Evolutionary conservation across 2,888 invertebrate species (phyloP).

Genomic region (Eurytoma californica): DNA sequence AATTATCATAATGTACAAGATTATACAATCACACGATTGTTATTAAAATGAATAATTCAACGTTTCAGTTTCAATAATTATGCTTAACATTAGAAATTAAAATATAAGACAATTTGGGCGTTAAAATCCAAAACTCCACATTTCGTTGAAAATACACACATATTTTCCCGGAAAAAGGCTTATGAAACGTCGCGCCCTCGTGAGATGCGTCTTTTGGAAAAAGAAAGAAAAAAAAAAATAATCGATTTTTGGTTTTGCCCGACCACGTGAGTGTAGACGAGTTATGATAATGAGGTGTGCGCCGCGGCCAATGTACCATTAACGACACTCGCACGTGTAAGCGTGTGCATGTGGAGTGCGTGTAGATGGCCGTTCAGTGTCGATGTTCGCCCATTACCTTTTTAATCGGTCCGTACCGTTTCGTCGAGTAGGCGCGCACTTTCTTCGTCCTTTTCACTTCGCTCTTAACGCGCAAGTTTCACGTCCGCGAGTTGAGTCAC

Average conservation of each 20-base stretch:
- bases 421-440: background rate
- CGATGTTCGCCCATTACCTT: background rate
- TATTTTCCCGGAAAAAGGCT: background rate
- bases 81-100: too few relatives aligned
- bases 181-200: too few relatives aligned
- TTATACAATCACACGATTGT: too few relatives aligned
- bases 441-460: slow-evolving; percentile 13
- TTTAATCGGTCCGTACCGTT: background rate
- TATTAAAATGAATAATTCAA: too few relatives aligned
- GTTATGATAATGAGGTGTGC: slow-evolving; percentile 32
- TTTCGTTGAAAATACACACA: too few relatives aligned
- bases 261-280: slow-evolving; percentile 5
- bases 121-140: too few relatives aligned
- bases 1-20: too few relatives aligned
- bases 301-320: background rate
- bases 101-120: too few relatives aligned
- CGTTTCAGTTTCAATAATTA: too few relatives aligned
- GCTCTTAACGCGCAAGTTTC: background rate
- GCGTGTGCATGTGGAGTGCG: too few relatives aligned
- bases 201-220: too few relatives aligned
- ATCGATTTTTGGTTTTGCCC: background rate
- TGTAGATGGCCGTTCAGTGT: background rate
- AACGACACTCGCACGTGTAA: background rate
- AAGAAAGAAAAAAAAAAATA: background rate
- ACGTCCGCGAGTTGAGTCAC: background rate